Conservation (phyloP, 2,888 invertebrate genomes). For the Protophormia terraenovae region DNA sequence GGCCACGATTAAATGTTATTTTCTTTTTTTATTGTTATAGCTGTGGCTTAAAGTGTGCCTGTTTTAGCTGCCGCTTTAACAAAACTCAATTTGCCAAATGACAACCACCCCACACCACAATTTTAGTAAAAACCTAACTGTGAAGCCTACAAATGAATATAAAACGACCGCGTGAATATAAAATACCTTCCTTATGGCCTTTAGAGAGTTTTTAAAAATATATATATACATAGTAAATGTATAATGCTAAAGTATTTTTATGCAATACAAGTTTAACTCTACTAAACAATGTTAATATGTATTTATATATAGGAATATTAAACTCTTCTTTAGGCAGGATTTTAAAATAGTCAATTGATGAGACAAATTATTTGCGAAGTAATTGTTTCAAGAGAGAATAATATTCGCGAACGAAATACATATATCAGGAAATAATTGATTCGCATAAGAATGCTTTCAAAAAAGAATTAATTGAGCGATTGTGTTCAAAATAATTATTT, state of each 20-base stretch:
- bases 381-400: too few species aligned
- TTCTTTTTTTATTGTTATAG: conserved; percentile 20
- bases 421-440: too few species aligned
- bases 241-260: neutral
- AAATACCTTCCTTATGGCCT: conserved; percentile 45
- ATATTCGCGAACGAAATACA: too few species aligned
- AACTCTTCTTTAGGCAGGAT: neutral
- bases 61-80: conserved; percentile 8
- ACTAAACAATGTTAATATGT: neutral
- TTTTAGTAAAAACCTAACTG: conserved; percentile 50
- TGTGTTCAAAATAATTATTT: too few species aligned
- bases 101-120: conserved; percentile 40
- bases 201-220: conserved; percentile 14
- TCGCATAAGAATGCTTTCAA: too few species aligned
- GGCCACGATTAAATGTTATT: conserved; percentile 37
- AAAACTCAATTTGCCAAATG: conserved; percentile 66
- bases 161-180: conserved; percentile 62
- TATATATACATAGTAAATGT: neutral
- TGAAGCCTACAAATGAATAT: conserved; percentile 64
- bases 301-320: neutral
- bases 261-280: neutral
- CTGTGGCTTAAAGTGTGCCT: neutral
- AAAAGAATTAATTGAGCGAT: too few species aligned
- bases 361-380: too few species aligned
- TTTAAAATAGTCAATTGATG: neutral